A percentile compares a stretch with the other conserved stretches of the same genome.
These are phyloP conservation scores for Camponotus vicinus DNA, from an alignment of 1,140 invertebrate species.

Conservation along the genomic window DNA sequence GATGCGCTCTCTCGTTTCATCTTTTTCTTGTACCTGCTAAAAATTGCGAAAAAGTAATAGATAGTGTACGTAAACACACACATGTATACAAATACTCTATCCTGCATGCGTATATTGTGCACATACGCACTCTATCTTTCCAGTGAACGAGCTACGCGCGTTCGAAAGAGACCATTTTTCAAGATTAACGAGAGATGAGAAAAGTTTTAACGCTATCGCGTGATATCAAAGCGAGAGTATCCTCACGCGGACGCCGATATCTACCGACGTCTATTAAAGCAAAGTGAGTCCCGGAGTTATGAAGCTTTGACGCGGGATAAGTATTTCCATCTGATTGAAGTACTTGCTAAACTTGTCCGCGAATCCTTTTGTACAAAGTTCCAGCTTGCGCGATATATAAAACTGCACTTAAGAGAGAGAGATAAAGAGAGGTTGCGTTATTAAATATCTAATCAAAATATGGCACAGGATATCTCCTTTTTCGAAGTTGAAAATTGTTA, in stretches of 20 bases:
- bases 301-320: conserved; percentile 61
- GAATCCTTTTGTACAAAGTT: conserved; percentile 39
- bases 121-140: conserved; percentile 3
- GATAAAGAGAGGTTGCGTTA: background rate
- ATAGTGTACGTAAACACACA: background rate
- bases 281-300: conserved; percentile 61
- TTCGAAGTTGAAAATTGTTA: background rate
- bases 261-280: conserved; percentile 63
- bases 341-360: conserved; percentile 58
- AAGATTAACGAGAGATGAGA: conserved; percentile 84
- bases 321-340: conserved; percentile 57
- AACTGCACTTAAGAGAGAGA: background rate
- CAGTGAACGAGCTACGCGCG: conserved; percentile 38
- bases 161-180: conserved; percentile 79
- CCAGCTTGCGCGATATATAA: background rate
- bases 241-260: conserved; percentile 52
- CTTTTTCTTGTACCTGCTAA: background rate
- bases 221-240: conserved; percentile 64
- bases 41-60: background rate
- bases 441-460: conserved; percentile 24
- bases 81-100: background rate
- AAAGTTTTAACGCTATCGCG: conserved; percentile 82
- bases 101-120: background rate
- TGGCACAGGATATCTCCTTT: background rate
- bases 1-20: background rate